Evolutionary conservation across 1,140 invertebrate species (phyloP), one percentile per base, ranked within the genome.

Genomic region (Panulirus ornatus): DNA sequence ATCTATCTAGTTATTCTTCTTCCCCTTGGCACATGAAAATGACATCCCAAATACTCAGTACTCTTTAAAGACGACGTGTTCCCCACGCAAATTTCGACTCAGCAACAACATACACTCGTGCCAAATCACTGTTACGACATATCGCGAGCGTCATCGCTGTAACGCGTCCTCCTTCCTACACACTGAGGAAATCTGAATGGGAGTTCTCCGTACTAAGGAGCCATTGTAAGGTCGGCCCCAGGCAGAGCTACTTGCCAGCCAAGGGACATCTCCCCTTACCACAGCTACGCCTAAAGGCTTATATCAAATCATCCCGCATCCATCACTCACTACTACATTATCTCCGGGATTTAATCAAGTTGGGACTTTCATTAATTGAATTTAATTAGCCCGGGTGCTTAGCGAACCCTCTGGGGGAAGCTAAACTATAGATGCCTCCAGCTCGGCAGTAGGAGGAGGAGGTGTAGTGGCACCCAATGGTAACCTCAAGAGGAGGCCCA

Each of bases 321-420:
- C 63, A 63, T 70, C 63, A 16, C 22, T 30, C n/a, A 6, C 70
- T 30, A 34, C 40, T 36, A 71, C 83, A 63, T 73, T 85, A 85
- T 38, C 83, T 73, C 83, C 16, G 42, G 66, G 70, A 85, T 73
- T 85, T 85, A 85, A 85, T 85, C 83, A 85, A 85, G 66, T 85
- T 71, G 70, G 83, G 42, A 36, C 83, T 85, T 84, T 75, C 66
- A 85, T 85, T 85, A 85, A 85, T 75, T 85, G 83, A 51, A 54
- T 85, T 85, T 85, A 85, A 85, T 85, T 85, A 85, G 83, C 44
- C 70, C 30, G 70, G 42, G 71, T 85, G 75, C 70, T 85, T 85
- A 85, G 66, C 34, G 70, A 71, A 27, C 70, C 58, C 70, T 36
- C 66, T 27, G 83, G 63, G 38, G 63, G 63, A 66, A 47, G 42